Percentiles rank a stretch among this genome's conserved stretches.
Evolutionary conservation across 2,113 vertebrate species (phyloP).

Genomic region (Murina feae): DNA sequence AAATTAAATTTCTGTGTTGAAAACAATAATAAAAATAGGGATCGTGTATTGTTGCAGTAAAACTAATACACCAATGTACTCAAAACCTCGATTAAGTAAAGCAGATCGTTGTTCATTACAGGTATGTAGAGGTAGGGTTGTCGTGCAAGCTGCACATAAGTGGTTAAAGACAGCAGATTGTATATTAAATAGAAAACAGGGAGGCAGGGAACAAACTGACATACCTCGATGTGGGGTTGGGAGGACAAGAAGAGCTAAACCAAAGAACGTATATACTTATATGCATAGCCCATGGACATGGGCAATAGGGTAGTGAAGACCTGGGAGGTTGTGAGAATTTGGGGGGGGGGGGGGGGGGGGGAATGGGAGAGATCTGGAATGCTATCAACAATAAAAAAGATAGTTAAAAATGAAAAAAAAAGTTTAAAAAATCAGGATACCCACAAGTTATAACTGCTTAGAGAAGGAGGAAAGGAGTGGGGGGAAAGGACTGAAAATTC

Average conservation of each 20-base stretch:
- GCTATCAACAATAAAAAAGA: too few species aligned
- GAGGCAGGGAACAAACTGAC: too few species aligned
- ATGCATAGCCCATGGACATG: too few species aligned
- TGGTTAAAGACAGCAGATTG: background rate
- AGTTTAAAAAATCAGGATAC: background rate
- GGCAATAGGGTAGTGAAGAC: too few species aligned
- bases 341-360: too few species aligned
- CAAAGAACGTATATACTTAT: too few species aligned
- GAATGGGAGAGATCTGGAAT: too few species aligned
- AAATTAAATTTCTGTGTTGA: background rate
- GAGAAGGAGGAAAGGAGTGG: background rate
- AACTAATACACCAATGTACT: background rate
- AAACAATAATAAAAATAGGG: background rate
- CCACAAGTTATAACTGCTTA: background rate
- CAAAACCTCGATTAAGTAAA: background rate
- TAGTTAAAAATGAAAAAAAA: too few species aligned
- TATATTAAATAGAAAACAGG: background rate
- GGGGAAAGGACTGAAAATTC: background rate
- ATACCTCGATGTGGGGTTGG: too few species aligned
- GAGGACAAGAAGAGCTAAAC: too few species aligned
- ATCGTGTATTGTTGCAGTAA: background rate
- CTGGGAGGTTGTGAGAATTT: too few species aligned
- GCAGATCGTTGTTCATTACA: background rate
- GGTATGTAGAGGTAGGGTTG: background rate
- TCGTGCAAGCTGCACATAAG: background rate